Base-by-base conservation (phyloP, 1,140 invertebrate species). In the Drosophila sucinea region DNA sequence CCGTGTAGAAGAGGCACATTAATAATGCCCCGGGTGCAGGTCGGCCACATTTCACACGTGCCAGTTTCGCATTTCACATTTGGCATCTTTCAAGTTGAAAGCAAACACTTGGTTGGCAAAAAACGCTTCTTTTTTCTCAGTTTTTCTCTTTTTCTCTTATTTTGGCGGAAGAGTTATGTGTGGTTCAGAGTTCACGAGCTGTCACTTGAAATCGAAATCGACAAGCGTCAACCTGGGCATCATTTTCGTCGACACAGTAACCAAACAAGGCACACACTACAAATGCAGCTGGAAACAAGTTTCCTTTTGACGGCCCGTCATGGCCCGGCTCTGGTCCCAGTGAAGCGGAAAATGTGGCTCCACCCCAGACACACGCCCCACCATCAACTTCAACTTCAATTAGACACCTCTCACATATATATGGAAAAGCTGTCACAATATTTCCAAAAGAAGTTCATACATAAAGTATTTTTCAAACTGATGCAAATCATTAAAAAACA, bases 391-490 rank as follows among this genome's bases (percentile, higher is more conserved):
- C 29, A 65, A 8, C 35, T 64, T 54, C 67, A 85, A 78, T 79
- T 64, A 73, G 77, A 56, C 71, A 70, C 67, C 55, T 11, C 60
- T 66, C 62, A 70, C 3, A 41, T 17, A 3, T 17, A 41, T 4
- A n/a, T 3, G 44, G 0, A 51, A 51, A 17, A 2, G 11, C 7
- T 27, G 23, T 51, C 44, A 51, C 23, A 51, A 51, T 23, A 51
- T 35, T 5, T 30, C 73, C 27, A 54, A 56, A 66, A 65, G 33
- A 58, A 64, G 66, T 55, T 54, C 32, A 64, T 71, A 73, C 82
- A 86, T 83, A 84, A 79, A 79, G 83, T 77, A 87, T 81, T 77
- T 72, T 81, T 56, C 38, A 29, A 74, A 86, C 73, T 79, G 58
- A 77, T 66, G 61, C 63, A 55, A 63, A 77, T 67, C 79, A 54